Evolutionary conservation across 2,888 invertebrate species (phyloP), one percentile per base, ranked within the genome.

Genomic region (Euplexia lucipara): DNA sequence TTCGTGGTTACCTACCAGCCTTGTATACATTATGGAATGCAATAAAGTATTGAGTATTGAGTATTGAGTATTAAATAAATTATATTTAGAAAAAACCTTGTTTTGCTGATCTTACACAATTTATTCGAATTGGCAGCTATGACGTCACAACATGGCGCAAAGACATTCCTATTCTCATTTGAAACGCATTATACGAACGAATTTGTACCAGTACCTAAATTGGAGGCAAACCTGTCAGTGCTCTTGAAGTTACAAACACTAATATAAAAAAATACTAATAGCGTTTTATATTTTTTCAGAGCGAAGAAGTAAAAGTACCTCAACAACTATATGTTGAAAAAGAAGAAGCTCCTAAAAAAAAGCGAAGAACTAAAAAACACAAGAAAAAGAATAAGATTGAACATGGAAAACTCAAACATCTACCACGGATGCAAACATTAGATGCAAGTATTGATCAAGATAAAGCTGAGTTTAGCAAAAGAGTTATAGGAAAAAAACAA

Each of bases 401-500:
- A 39, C 32, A 6, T 26, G 41, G 9, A 9, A 14, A 6, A 22
- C 18, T 5, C 0, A 35, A 30, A 12, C 34, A 6, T 14, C 12
- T 9, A 26, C n/a, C 9, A 20, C n/a, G 26, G 1, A 51, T 75
- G 30, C 51, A 26, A 35, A 56, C 2, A 35, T 10, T 37, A 52
- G 37, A 69, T 0, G 8, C 20, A 30, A 62, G 60, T n/a, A 2
- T 16, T 0, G 53, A 64, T 7, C 26, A 44, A 45, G 53, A 39
- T 12, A 72, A 34, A 16, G 18, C 16, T n/a, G 57, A 48, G 12
- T 12, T 12, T 30, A 47, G 37, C 20, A 59, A 18, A 35, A 69
- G 34, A 42, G 3, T 30, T 34, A 6, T 32, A 16, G 48, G 52
- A 16, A 75, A 60, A 32, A 62, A 56, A 39, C 73, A 68, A 8